These are phyloP conservation scores for Lasioglossum malachurum DNA, from an alignment of 2,888 invertebrate genomes.

Conservation along the genomic window DNA sequence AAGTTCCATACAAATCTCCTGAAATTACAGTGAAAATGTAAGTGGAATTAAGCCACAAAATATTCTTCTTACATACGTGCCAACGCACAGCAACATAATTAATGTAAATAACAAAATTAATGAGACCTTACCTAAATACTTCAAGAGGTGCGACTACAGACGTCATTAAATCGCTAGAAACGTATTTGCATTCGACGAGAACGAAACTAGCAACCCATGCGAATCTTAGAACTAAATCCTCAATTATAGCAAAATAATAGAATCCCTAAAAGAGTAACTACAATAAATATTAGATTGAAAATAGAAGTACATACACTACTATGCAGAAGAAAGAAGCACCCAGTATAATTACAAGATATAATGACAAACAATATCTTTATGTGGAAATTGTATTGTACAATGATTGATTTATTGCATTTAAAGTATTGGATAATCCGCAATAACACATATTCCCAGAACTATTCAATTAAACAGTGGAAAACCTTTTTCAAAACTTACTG, in stretches of 20 bases:
- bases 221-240: conserved; percentile 97
- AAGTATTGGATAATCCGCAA: no score
- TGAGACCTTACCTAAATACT: conserved; percentile 91
- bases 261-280: conserved; percentile 88
- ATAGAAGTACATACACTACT: neutral
- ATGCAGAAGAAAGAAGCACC: no score
- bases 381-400: no score
- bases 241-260: conserved; percentile 98
- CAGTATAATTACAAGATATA: no score
- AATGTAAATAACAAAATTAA: conserved; percentile 12
- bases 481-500: no score
- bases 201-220: conserved; percentile 96
- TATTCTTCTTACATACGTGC: neutral
- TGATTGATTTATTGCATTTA: no score
- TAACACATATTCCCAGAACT: no score
- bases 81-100: neutral
- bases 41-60: neutral
- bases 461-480: no score
- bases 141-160: conserved; percentile 94
- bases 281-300: conserved; percentile 15
- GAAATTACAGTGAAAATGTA: conserved; percentile 58
- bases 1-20: conserved; percentile 99
- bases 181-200: conserved; percentile 91
- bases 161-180: conserved; percentile 93
- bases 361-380: no score